Base-by-base conservation (phyloP, 2,113 vertebrate genomes). In the Brienomyrus brachyistius region DNA sequence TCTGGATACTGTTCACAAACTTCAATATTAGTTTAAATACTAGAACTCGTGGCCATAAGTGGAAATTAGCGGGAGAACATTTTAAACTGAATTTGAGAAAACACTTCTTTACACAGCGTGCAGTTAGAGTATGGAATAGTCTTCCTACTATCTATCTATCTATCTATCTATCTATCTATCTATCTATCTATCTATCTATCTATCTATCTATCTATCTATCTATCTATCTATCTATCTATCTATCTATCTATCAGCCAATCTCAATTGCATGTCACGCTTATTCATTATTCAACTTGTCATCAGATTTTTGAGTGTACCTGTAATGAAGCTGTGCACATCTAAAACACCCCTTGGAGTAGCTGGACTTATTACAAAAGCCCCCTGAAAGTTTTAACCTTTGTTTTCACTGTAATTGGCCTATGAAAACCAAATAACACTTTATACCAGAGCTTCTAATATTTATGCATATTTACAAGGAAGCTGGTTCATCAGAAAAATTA, bases 221-320 rank as follows among this genome's bases (percentile, higher is more conserved):
- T 17, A 80, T 80, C 74, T 43, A 80, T 80, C 74, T 80, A 80
- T 80, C 74, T 80, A 82, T 82, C 77, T 45, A 80, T 80, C 74
- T 82, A 35, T 80, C 74, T 80, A 80, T 80, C 77, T 45, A 82
- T 2, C 15, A 52, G 3, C 51, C 52, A 54, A 43, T 84, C 9
- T 48, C 1, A 84, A 17, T 21, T 23, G 40, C 5, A 47, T 47
- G 21, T 84, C 45, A 23, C 19, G 23, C 40, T 48, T 84, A 47
- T 86, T 86, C 4, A 86, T 52, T 52, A 51, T 86, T 21, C 10
- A 59, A 10, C 17, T 43, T 59, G 86, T 23, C 35, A 56, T 87
- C 13, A 6, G 11, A 59, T 43, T 87, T 54, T 59, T 17, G 21
- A 59, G 52, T 59, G 31, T 40, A 10, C 52, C 52, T 54, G 35